Conservation (phyloP, 1,140 invertebrate species). For the Nebria ingens region DNA sequence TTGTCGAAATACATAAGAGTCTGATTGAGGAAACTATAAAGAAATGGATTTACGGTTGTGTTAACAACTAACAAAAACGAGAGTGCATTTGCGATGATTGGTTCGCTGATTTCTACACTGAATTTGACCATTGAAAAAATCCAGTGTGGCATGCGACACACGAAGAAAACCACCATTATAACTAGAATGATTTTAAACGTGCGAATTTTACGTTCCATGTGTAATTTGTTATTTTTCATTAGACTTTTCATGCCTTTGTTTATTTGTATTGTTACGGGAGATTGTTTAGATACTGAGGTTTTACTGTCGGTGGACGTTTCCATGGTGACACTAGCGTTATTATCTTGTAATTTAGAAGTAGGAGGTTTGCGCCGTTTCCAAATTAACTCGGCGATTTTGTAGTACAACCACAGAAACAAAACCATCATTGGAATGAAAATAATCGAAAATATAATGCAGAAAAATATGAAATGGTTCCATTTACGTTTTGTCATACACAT, state of each 20-base stretch:
- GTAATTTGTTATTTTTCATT: slow-evolving; percentile 18
- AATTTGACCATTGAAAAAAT: slow-evolving; percentile 37
- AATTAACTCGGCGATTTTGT: slow-evolving; percentile 39
- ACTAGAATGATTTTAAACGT: slow-evolving; percentile 43
- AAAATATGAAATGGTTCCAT: slow-evolving; percentile 32
- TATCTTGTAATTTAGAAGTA: slow-evolving; percentile 12
- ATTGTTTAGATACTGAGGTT: slow-evolving; percentile 14
- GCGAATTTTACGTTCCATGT: slow-evolving; percentile 37
- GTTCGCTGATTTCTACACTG: slow-evolving; percentile 25
- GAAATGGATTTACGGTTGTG: slow-evolving; percentile 42
- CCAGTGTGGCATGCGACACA: slow-evolving; percentile 42
- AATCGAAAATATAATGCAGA: slow-evolving; percentile 34
- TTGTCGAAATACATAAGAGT: slow-evolving; percentile 28
- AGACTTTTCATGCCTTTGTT: background rate
- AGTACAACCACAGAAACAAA: slow-evolving; percentile 42
- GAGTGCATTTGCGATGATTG: slow-evolving; percentile 36
- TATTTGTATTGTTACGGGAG: slow-evolving; percentile 13
- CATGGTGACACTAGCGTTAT: slow-evolving; percentile 19
- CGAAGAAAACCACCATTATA: slow-evolving; percentile 40
- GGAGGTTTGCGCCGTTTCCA: slow-evolving; percentile 33
- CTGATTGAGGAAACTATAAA: slow-evolving; percentile 44
- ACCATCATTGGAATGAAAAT: slow-evolving; percentile 42
- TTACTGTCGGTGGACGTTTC: slow-evolving; percentile 12
- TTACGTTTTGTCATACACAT: too few relatives aligned
- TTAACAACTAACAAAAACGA: slow-evolving; percentile 38